These are phyloP conservation scores for Casuarius casuarius DNA, from an alignment of 2,113 vertebrate species.

Conservation along the genomic window DNA sequence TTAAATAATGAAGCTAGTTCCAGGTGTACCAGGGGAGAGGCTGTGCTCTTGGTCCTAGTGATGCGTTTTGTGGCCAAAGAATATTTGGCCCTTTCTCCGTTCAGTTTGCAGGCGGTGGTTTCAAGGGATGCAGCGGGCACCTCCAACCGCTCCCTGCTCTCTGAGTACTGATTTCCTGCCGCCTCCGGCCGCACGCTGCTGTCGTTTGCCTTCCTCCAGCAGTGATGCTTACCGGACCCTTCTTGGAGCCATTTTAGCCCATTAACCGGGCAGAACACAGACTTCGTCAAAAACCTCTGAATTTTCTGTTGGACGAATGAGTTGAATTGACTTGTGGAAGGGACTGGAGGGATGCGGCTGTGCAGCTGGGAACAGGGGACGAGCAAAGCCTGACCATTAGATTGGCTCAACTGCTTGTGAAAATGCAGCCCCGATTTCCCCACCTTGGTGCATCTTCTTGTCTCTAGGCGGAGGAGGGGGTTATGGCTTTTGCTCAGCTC, in stretches of 20 bases:
- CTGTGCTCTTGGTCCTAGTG: background rate
- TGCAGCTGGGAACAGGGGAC: background rate
- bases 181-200: accelerated
- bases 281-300: background rate
- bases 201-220: background rate
- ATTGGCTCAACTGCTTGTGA: background rate
- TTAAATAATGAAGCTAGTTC: background rate
- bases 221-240: accelerated
- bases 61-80: background rate
- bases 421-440: background rate
- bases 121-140: background rate
- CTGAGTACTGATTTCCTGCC: accelerated
- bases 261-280: background rate
- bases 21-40: background rate
- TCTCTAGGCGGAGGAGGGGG: background rate
- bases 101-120: background rate
- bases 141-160: background rate
- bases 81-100: background rate
- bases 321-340: background rate
- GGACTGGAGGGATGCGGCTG: background rate
- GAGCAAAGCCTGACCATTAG: background rate
- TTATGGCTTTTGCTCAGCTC: background rate
- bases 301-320: background rate
- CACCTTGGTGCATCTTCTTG: background rate
- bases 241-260: background rate